Conservation (phyloP, 2,888 invertebrate genomes). For the Caenorhabditis wallacei region DNA sequence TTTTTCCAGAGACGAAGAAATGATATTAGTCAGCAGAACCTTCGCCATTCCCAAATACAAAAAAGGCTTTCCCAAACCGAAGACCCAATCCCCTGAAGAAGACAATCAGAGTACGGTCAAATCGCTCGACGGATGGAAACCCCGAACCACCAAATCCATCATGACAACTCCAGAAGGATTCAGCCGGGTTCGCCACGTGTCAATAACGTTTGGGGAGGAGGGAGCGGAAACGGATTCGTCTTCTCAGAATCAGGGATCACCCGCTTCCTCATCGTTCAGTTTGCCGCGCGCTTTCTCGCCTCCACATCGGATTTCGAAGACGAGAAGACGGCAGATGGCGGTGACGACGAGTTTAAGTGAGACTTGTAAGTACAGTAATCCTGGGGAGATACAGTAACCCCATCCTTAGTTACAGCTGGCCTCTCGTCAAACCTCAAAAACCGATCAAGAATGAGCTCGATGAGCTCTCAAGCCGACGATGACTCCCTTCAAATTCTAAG, state of each 20-base stretch:
- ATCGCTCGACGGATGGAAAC: conserved; percentile 71
- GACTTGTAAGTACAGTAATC: conserved; percentile 62
- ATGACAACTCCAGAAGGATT: conserved; percentile 66
- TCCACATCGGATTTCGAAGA: conserved; percentile 73
- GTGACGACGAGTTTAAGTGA: conserved; percentile 73
- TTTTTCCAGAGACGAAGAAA: conserved; percentile 69
- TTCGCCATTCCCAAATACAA: conserved; percentile 69
- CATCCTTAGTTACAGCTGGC: not conserved
- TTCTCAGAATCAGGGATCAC: conserved; percentile 12
- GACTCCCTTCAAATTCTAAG: conserved; percentile 16
- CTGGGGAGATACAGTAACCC: too few species aligned
- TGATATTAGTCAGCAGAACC: conserved; percentile 73
- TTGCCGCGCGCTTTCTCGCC: conserved; percentile 75
- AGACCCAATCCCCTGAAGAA: conserved; percentile 65
- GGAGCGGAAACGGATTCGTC: conserved; percentile 21
- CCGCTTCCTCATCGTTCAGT: conserved; percentile 12
- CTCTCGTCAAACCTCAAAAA: conserved; percentile 37
- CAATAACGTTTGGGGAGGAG: conserved; percentile 41
- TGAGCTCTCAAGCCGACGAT: conserved; percentile 65
- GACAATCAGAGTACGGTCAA: conserved; percentile 75
- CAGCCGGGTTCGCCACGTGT: conserved; percentile 47
- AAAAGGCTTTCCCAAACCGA: conserved; percentile 30
- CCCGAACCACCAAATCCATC: conserved; percentile 39
- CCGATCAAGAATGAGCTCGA: conserved; percentile 67
- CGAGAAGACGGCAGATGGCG: conserved; percentile 73